Conservation (phyloP, 2,797 vertebrate species). For the Sparus aurata region DNA sequence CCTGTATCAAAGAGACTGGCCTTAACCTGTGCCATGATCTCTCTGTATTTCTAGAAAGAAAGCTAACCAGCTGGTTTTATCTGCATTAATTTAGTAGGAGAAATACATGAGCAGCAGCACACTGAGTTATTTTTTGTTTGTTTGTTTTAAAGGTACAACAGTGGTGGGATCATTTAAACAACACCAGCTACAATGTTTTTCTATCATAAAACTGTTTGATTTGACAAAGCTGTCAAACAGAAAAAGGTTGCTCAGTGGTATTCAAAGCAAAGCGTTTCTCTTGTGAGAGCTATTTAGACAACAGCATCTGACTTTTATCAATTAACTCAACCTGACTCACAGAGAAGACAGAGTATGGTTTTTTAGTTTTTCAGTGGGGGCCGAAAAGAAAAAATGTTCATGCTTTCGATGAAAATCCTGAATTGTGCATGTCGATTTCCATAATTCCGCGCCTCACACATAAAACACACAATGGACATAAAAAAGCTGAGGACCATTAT, state of each 20-base stretch:
- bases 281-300: constrained; percentile 25
- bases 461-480: constrained; percentile 37
- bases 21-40: constrained; percentile 77
- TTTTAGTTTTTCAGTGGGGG: background rate
- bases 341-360: constrained; percentile 12
- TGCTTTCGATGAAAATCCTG: background rate
- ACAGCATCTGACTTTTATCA: constrained; percentile 37
- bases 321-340: constrained; percentile 19
- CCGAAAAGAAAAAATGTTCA: background rate
- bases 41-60: constrained; percentile 62
- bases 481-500: constrained; percentile 39
- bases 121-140: constrained; percentile 4
- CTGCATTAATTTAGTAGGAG: constrained; percentile 65
- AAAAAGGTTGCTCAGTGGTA: constrained; percentile 14
- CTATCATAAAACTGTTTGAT: constrained; percentile 49
- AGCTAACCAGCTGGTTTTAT: constrained; percentile 36
- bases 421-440: constrained; percentile 12
- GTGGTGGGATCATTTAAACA: constrained; percentile 30
- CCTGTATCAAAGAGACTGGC: constrained; percentile 78
- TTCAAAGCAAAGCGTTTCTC: constrained; percentile 35
- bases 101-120: constrained; percentile 44
- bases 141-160: constrained; percentile 19
- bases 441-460: constrained; percentile 22
- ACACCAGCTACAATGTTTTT: constrained; percentile 32
- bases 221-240: constrained; percentile 41